Conservation (phyloP, 2,888 invertebrate species). For the Eupeodes luniger region DNA sequence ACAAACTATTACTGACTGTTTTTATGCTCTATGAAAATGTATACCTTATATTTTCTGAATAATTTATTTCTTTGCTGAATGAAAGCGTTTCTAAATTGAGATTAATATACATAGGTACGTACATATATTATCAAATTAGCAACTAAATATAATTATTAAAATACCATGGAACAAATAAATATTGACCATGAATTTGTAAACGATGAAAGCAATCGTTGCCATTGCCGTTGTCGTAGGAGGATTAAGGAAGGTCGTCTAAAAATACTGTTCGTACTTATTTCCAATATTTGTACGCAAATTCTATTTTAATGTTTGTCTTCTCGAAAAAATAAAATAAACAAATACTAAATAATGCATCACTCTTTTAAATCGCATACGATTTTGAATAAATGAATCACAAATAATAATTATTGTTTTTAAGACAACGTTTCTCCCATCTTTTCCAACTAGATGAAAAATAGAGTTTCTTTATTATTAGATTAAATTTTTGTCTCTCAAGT, state of each 20-base stretch:
- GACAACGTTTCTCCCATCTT: not conserved
- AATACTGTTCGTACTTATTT: conserved; percentile 24
- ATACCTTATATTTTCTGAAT: too few species aligned
- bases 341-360: conserved; percentile 31
- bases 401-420: not conserved
- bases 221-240: not conserved
- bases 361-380: not conserved
- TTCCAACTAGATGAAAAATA: not conserved
- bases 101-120: not conserved
- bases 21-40: too few species aligned
- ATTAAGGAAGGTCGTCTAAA: conserved; percentile 24
- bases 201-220: not conserved
- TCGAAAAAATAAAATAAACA: conserved; percentile 33
- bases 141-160: conserved; percentile 4
- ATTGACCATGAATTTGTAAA: conserved; percentile 67
- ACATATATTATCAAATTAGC: not conserved
- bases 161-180: conserved; percentile 42
- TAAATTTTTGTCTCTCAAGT: not conserved
- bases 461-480: not conserved
- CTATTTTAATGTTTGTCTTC: conserved; percentile 32
- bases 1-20: too few species aligned
- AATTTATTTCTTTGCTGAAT: not conserved
- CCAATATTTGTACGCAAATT: conserved; percentile 40
- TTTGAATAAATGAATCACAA: conserved; percentile 8
- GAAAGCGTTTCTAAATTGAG: not conserved